Base-by-base conservation (phyloP, 2,113 vertebrate species). In the Galemys pyrenaicus region DNA sequence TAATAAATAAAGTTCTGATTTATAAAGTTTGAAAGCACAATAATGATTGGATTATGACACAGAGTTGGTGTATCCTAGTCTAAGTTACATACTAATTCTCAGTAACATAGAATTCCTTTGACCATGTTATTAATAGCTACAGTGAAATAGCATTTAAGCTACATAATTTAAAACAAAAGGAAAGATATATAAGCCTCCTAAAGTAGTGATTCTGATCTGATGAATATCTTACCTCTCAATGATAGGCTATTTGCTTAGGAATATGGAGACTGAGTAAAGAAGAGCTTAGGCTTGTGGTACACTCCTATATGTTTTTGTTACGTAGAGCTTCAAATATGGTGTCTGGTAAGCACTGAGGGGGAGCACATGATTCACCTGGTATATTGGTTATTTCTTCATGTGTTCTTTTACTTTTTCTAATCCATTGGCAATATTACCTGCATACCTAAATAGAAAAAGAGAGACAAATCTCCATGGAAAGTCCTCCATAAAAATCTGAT, bases 11-110 rank as follows among this genome's bases (percentile, higher is more conserved):
- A 41, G 20, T 22, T 82, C 32, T 82, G 41, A 89, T 79, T 87
- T 88, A 41, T 77, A 71, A 92, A 91, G 19, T 35, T 22, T 74
- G 12, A 71, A 91, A 86, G 4, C 83, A 68, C 39, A 94, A 58
- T 24, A 49, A 82, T n/a, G 3, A 6, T n/a, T 84, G 12, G 32
- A 37, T 54, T 30, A 68, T 16, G 12, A 9, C n/a, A 56, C 41
- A 75, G 30, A 64, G 5, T 32, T 68, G 3, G 6, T 62, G 2
- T 68, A 60, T 24, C 37, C 44, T 56, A 46, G 4, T 41, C 15
- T 64, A 28, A 13, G 67, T 58, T 56, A 91, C n/a, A 75, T 6
- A 74, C 16, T 32, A 68, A 74, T 75, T 70, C 30, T 60, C 24
- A 77, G 22, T 41, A 37, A 88, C 30, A 44, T 8, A 46, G 32